Evolutionary conservation across 2,113 vertebrate species (phyloP).

Genomic region (Albula goreensis): DNA sequence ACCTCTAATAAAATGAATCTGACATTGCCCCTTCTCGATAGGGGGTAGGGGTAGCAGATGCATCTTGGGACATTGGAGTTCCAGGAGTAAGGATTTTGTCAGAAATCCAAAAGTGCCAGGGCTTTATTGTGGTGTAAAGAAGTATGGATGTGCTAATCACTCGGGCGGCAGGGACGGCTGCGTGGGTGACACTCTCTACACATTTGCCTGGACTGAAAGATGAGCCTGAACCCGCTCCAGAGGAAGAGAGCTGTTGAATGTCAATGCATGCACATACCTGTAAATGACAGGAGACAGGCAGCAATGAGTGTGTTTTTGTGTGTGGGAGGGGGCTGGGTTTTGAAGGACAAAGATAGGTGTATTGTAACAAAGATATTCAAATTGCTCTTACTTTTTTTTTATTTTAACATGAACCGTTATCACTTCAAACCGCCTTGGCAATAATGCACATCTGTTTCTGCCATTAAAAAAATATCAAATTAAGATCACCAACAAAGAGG

Average conservation of each 20-base stretch:
- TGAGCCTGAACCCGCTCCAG: neutral
- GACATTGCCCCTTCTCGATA: no score
- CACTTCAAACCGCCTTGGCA: constrained; percentile 6
- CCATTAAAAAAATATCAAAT: neutral
- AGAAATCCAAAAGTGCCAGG: no score
- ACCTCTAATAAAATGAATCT: no score
- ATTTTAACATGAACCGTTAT: neutral
- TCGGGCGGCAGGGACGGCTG: no score
- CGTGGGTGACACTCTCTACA: neutral
- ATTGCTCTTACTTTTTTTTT: constrained; percentile 17
- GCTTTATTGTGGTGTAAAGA: no score
- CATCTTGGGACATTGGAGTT: no score
- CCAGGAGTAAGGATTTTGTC: no score
- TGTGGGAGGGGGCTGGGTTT: neutral
- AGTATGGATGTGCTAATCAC: no score
- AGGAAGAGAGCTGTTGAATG: neutral
- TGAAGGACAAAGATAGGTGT: neutral
- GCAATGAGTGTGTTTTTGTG: no score
- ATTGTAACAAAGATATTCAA: constrained; percentile 25
- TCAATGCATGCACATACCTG: constrained; percentile 20
- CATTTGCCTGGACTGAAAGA: neutral
- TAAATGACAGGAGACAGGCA: neutral
- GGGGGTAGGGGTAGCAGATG: no score
- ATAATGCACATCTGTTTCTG: neutral
- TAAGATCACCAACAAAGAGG: no score